Percentiles rank a stretch among this genome's conserved stretches.
These are phyloP conservation scores for Notarius lentiginosus DNA, from an alignment of 2,113 vertebrate species.

Conservation along the genomic window DNA sequence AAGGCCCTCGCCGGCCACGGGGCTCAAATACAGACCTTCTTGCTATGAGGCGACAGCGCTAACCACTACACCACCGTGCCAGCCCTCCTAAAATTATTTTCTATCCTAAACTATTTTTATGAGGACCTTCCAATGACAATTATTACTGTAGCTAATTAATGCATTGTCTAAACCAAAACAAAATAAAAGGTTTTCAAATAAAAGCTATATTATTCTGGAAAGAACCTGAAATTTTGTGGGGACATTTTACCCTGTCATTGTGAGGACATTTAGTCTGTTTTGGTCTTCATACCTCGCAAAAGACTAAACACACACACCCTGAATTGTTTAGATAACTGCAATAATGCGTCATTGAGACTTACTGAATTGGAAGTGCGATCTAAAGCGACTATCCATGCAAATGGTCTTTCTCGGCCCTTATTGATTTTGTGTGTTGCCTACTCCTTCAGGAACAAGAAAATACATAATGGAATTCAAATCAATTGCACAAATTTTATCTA, in stretches of 20 bases:
- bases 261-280: conserved; percentile 2
- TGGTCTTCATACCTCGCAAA: not conserved
- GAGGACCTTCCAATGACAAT: not conserved
- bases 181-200: not conserved
- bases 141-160: not conserved
- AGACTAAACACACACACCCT: not conserved
- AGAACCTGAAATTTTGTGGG: not conserved
- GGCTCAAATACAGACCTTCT: too few species aligned
- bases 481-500: conserved; percentile 41
- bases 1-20: too few species aligned
- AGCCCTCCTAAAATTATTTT: not conserved
- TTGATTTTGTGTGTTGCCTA: conserved; percentile 53
- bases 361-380: conserved; percentile 49
- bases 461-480: conserved; percentile 50
- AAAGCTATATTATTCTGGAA: not conserved
- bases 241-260: not conserved
- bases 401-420: conserved; percentile 39
- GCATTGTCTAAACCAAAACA: not conserved
- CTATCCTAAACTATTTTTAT: not conserved
- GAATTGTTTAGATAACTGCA: conserved; percentile 48
- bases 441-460: conserved; percentile 52
- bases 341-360: conserved; percentile 45
- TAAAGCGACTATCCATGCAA: conserved; percentile 29
- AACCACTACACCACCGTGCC: too few species aligned
- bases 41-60: too few species aligned